Evolutionary conservation across 2,888 invertebrate genomes (phyloP).

Genomic region (Pharmacophagus antenor): DNA sequence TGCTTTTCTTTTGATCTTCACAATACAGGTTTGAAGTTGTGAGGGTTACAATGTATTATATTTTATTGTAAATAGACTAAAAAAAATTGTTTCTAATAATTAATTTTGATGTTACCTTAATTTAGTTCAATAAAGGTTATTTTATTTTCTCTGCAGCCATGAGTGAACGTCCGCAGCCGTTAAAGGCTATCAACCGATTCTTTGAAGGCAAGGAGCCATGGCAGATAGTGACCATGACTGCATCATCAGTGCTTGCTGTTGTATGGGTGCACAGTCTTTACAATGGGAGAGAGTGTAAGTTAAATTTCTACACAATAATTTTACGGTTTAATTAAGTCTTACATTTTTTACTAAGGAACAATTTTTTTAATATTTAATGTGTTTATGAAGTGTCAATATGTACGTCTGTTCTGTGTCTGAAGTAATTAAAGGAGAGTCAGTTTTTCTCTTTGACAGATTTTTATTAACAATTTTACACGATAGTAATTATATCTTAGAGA

Average conservation of each 20-base stretch:
- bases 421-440: no score
- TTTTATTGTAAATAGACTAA: no score
- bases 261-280: slow-evolving; percentile 88
- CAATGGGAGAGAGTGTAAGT: slow-evolving; percentile 86
- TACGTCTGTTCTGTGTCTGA: no score
- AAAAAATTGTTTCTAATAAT: no score
- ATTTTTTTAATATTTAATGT: not conserved
- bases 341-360: not conserved
- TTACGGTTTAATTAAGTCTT: not conserved
- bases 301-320: not conserved
- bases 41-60: no score
- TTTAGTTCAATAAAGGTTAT: not conserved
- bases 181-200: slow-evolving; percentile 79
- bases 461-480: no score
- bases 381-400: not conserved
- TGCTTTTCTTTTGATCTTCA: no score
- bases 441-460: no score
- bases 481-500: no score
- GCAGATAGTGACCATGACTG: slow-evolving; percentile 89
- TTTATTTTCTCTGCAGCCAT: slow-evolving; percentile 40
- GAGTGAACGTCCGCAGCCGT: slow-evolving; percentile 69
- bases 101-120: no score
- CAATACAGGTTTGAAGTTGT: no score
- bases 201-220: slow-evolving; percentile 88
- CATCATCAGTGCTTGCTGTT: slow-evolving; percentile 85